phyloP scores from a whole-genome alignment of 2,113 vertebrate genomes.

The Morone chrysops region DNA sequence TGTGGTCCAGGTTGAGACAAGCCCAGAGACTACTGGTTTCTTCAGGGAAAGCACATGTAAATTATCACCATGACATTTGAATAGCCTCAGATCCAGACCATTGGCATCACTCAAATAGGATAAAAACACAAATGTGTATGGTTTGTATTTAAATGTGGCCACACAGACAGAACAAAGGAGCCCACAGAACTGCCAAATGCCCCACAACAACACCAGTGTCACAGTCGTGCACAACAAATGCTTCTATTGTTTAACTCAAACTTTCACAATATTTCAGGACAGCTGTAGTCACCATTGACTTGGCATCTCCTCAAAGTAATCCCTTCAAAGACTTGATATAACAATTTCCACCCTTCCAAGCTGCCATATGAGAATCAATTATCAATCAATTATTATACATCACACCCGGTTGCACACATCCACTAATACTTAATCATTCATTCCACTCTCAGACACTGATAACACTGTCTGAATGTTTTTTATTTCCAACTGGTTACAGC shows the following conservation, averaged over 20 bases:
- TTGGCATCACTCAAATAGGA: not conserved
- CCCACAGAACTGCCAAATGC: slow-evolving; percentile 10
- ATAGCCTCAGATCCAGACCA: slow-evolving; percentile 11
- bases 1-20: slow-evolving; percentile 57
- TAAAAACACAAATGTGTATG: slow-evolving; percentile 18
- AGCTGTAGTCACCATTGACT: not conserved
- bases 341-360: not conserved
- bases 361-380: not conserved
- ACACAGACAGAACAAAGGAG: slow-evolving; percentile 19
- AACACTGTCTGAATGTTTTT: not conserved
- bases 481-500: slow-evolving; percentile 43
- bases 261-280: not conserved
- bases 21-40: slow-evolving; percentile 20
- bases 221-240: slow-evolving; percentile 13
- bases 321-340: not conserved
- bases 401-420: not conserved
- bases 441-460: not conserved
- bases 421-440: not conserved
- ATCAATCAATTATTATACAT: not conserved
- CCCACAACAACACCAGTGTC: not conserved
- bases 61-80: slow-evolving; percentile 33
- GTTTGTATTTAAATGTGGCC: slow-evolving; percentile 12
- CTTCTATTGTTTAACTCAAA: not conserved
- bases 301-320: not conserved
- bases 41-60: slow-evolving; percentile 21